A percentile compares a stretch with the other conserved stretches of the same genome.
Evolutionary conservation across 35 echinoderm and acorn worm species (phyloP).

Genomic region (Strongylocentrotus purpuratus): DNA sequence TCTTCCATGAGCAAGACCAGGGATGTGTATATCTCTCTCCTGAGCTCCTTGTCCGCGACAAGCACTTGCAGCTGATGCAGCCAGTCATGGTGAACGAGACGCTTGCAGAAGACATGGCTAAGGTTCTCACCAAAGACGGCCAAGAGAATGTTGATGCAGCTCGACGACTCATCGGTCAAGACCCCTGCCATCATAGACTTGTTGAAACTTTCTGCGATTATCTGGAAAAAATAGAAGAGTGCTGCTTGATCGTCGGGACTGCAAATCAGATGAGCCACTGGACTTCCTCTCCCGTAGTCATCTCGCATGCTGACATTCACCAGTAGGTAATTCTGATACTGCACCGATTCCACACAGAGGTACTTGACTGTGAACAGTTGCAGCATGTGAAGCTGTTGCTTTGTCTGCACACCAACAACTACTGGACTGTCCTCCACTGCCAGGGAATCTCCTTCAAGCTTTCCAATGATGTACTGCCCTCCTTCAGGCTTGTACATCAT

Average conservation of each 20-base stretch:
- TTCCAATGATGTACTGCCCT: slow-evolving; percentile 37
- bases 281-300: slow-evolving; percentile 39
- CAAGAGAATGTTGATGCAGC: slow-evolving; percentile 43
- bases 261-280: slow-evolving; percentile 41
- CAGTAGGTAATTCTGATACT: neutral
- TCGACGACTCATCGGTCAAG: slow-evolving; percentile 32
- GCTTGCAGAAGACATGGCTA: slow-evolving; percentile 7
- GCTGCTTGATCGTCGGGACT: slow-evolving; percentile 23
- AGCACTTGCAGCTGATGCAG: neutral
- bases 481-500: slow-evolving; percentile 50
- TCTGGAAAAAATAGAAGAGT: slow-evolving; percentile 32
- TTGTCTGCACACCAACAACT: slow-evolving; percentile 32
- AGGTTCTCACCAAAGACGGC: slow-evolving; percentile 16
- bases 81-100: slow-evolving; percentile 33
- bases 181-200: slow-evolving; percentile 16
- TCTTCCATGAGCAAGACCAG: slow-evolving; percentile 35
- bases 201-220: slow-evolving; percentile 11
- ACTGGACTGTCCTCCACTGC: neutral
- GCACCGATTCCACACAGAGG: slow-evolving; percentile 16
- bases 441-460: neutral
- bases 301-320: slow-evolving; percentile 39
- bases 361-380: neutral
- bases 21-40: slow-evolving; percentile 24
- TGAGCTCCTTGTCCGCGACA: slow-evolving; percentile 27
- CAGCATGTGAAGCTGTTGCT: slow-evolving; percentile 22